Conservation (phyloP, 1,140 invertebrate species). For the Arctopsyche grandis region DNA sequence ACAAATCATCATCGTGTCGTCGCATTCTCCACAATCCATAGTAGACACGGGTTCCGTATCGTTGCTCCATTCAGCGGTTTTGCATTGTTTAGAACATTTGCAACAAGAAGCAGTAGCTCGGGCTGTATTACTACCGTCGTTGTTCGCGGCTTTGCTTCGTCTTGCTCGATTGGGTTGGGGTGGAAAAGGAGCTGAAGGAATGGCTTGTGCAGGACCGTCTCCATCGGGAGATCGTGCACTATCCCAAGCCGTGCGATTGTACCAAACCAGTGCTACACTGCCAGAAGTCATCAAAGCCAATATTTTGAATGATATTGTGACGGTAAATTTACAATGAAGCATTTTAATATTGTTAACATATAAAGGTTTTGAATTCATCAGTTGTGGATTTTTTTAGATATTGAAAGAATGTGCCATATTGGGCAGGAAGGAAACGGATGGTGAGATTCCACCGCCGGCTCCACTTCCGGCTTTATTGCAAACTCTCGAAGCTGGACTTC, state of each 20-base stretch:
- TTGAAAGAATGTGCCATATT: conserved; percentile 46
- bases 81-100: conserved; percentile 82
- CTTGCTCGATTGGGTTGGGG: conserved; percentile 55
- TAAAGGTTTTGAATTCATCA: neutral
- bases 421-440: conserved; percentile 30
- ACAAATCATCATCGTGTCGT: conserved; percentile 60
- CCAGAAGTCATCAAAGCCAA: conserved; percentile 78
- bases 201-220: conserved; percentile 53
- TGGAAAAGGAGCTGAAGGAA: conserved; percentile 17
- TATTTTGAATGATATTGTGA: conserved; percentile 81
- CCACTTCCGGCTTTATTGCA: conserved; percentile 57
- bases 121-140: conserved; percentile 72
- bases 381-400: conserved; percentile 40
- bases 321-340: conserved; percentile 52
- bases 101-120: conserved; percentile 80
- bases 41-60: conserved; percentile 78
- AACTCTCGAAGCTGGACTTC: conserved; percentile 86
- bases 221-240: conserved; percentile 89
- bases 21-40: conserved; percentile 52
- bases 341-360: neutral
- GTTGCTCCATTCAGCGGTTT: conserved; percentile 81
- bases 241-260: conserved; percentile 83
- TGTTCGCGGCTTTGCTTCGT: conserved; percentile 81
- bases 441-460: conserved; percentile 35
- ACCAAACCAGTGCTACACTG: conserved; percentile 82